phyloP scores from a whole-genome alignment of 2,888 invertebrate species.

The Branchellion lobata region DNA sequence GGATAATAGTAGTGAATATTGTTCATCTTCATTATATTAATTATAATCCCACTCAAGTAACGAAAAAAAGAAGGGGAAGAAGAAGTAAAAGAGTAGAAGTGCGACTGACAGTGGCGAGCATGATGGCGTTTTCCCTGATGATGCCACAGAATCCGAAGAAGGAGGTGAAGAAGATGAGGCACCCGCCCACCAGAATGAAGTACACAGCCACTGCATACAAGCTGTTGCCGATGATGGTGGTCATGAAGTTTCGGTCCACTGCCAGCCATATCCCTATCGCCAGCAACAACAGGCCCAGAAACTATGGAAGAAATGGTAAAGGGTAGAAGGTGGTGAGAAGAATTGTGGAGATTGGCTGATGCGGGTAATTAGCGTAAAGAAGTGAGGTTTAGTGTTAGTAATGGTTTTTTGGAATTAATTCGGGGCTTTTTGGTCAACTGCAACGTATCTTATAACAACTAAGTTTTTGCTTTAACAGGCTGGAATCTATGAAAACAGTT shows the following conservation, averaged over 20 bases:
- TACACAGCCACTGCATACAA: constrained; percentile 82
- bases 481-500: no score
- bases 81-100: constrained; percentile 69
- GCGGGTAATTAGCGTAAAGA: neutral
- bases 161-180: constrained; percentile 77
- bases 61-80: constrained; percentile 71
- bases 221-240: constrained; percentile 81
- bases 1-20: no score
- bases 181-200: constrained; percentile 79
- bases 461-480: no score
- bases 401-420: neutral
- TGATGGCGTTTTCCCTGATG: constrained; percentile 71
- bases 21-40: no score
- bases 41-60: no score
- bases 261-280: constrained; percentile 82
- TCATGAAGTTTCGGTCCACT: constrained; percentile 79
- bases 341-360: neutral
- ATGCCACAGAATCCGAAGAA: constrained; percentile 90
- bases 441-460: no score
- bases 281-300: constrained; percentile 64
- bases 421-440: no score
- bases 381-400: neutral
- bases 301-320: constrained; percentile 41
- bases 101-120: constrained; percentile 40
- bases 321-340: neutral